Conservation (phyloP, 2,888 invertebrate genomes). For the Cheilosia variabilis region DNA sequence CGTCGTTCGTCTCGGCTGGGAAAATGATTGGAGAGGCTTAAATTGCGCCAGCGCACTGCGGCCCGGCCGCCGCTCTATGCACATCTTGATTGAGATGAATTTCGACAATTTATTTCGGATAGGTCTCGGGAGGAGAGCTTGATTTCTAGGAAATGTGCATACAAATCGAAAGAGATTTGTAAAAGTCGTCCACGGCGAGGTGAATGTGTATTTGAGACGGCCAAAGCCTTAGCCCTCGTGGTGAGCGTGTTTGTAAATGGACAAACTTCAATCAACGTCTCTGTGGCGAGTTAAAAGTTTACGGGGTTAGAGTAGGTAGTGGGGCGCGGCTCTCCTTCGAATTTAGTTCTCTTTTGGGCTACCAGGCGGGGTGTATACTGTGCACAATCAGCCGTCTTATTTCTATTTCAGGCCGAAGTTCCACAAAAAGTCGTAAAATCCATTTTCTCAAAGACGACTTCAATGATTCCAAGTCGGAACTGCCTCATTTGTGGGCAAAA, state of each 20-base stretch:
- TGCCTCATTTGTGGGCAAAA: no score
- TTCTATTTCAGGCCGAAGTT: no score
- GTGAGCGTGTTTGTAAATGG: background rate
- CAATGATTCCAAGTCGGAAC: no score
- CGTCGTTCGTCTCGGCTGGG: slow-evolving; percentile 36
- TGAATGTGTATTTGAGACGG: background rate
- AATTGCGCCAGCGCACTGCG: slow-evolving; percentile 26
- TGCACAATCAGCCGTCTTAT: no score
- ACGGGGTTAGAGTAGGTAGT: no score
- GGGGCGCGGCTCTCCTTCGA: no score
- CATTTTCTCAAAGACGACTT: no score
- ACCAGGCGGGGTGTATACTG: no score
- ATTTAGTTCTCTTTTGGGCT: no score
- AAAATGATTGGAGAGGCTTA: slow-evolving; percentile 57
- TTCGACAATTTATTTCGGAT: slow-evolving; percentile 63
- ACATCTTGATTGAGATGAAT: slow-evolving; percentile 74
- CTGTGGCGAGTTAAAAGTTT: background rate
- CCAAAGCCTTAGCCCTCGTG: background rate
- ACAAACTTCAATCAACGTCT: slow-evolving; percentile 4
- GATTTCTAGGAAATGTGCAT: slow-evolving; percentile 54
- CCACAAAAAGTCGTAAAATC: no score
- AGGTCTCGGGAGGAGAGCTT: slow-evolving; percentile 36
- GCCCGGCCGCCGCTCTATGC: slow-evolving; percentile 12
- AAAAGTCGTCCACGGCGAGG: slow-evolving; percentile 33
- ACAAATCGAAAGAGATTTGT: slow-evolving; percentile 57